These are phyloP conservation scores for Brachyhypopomus occidentalis DNA, from an alignment of 2,113 vertebrate species.

Conservation along the genomic window DNA sequence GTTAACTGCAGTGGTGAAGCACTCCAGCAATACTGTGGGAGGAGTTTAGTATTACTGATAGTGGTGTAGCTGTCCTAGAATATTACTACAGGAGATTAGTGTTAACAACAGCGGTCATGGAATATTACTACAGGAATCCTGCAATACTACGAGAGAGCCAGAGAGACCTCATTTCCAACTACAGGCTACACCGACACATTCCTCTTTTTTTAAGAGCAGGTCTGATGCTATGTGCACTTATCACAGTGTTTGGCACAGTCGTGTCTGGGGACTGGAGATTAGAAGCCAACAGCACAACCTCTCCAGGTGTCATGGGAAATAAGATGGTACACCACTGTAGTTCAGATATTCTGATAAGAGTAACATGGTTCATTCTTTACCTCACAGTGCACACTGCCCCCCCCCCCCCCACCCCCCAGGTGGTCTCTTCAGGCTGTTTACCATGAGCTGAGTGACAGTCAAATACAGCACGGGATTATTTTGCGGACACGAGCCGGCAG, in stretches of 20 bases:
- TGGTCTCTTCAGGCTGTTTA: conserved; percentile 19
- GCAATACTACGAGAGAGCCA: background rate
- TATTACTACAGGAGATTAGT: too few relatives aligned
- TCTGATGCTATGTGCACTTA: background rate
- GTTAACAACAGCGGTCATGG: too few relatives aligned
- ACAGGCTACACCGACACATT: background rate
- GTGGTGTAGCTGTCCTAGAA: too few relatives aligned
- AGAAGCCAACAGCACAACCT: background rate
- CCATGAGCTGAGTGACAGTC: background rate
- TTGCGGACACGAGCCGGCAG: background rate
- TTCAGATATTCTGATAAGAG: conserved; percentile 2
- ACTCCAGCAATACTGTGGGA: too few relatives aligned
- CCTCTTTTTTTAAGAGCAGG: background rate
- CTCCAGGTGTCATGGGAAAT: background rate
- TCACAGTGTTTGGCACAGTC: background rate
- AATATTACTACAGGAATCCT: too few relatives aligned
- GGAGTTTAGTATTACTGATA: too few relatives aligned
- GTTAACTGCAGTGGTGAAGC: too few relatives aligned
- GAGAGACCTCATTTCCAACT: background rate
- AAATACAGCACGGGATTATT: conserved; percentile 13
- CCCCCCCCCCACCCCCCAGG: background rate
- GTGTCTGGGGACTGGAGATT: background rate
- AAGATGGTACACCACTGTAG: background rate
- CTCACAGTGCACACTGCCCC: background rate
- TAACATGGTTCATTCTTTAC: background rate